phyloP scores from a whole-genome alignment of 2,797 vertebrate species.

The Telmatherina bonti region DNA sequence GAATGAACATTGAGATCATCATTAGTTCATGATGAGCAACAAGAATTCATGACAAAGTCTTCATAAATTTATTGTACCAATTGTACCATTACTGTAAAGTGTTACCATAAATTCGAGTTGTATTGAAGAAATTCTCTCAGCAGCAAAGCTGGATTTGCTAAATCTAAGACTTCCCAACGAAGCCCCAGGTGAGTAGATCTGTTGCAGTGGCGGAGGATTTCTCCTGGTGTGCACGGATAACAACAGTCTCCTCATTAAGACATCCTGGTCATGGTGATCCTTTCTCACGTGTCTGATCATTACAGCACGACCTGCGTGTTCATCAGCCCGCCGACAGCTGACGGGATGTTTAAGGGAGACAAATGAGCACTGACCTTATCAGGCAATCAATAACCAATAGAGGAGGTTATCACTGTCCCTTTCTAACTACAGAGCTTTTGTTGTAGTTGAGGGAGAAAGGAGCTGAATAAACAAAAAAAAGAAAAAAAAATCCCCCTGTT shows the following conservation, averaged over 20 bases:
- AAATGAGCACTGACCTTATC: constrained; percentile 69
- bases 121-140: constrained; percentile 9
- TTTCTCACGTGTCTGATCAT: constrained; percentile 49
- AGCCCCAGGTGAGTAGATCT: constrained; percentile 44
- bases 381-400: constrained; percentile 67
- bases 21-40: no score
- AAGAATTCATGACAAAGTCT: no score
- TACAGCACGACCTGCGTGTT: constrained; percentile 41
- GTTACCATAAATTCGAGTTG: constrained; percentile 12
- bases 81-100: no score
- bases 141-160: constrained; percentile 28
- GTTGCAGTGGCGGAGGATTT: constrained; percentile 60
- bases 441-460: constrained; percentile 1
- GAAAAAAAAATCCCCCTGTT: constrained; percentile 17
- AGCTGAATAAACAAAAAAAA: no score
- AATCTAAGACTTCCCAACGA: constrained; percentile 14
- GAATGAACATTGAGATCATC: no score
- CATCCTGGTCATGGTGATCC: constrained; percentile 2
- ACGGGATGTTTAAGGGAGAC: constrained; percentile 68
- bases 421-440: no score
- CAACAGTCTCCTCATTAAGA: constrained; percentile 51
- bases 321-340: constrained; percentile 40
- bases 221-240: constrained; percentile 42
- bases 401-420: constrained; percentile 51
- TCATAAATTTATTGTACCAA: no score